These are phyloP conservation scores for Dreissena polymorpha DNA, from an alignment of 1,140 invertebrate species.

Conservation along the genomic window DNA sequence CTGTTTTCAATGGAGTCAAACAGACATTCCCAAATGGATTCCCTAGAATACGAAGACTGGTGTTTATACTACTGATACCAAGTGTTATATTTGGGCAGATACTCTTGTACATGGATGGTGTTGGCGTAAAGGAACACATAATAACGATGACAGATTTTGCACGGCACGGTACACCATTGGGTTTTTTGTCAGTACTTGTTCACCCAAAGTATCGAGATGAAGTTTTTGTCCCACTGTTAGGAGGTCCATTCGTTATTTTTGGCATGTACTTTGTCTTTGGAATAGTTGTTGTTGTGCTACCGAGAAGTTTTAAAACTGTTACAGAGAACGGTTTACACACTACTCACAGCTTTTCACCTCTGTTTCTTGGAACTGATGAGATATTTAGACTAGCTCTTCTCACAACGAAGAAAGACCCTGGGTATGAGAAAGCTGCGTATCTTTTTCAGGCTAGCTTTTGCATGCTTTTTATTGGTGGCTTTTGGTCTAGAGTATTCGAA, in stretches of 20 bases:
- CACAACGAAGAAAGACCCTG: background rate
- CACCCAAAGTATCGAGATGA: background rate
- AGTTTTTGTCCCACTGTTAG: conserved; percentile 22
- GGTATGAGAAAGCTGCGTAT: conserved; percentile 5
- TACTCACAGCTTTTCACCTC: background rate
- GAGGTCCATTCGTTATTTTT: conserved; percentile 17
- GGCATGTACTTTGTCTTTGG: conserved; percentile 20
- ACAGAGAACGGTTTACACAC: conserved; percentile 9
- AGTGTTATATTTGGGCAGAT: conserved; percentile 26
- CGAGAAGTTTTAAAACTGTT: conserved; percentile 26
- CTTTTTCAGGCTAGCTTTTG: conserved; percentile 32
- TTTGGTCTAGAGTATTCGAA: conserved; percentile 6
- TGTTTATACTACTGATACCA: conserved; percentile 1
- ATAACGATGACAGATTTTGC: conserved; percentile 28
- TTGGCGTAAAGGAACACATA: background rate
- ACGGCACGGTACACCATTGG: conserved; percentile 1
- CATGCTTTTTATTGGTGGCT: conserved; percentile 8
- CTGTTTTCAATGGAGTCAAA: background rate
- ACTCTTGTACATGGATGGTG: conserved; percentile 14
- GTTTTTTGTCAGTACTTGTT: conserved; percentile 20
- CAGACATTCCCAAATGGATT: background rate
- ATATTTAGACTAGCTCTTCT: conserved; percentile 10
- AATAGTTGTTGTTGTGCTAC: conserved; percentile 16
- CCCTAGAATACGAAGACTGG: background rate
- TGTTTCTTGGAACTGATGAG: background rate